These are phyloP conservation scores for Hemaris fuciformis DNA, from an alignment of 2,888 invertebrate species.

Conservation along the genomic window DNA sequence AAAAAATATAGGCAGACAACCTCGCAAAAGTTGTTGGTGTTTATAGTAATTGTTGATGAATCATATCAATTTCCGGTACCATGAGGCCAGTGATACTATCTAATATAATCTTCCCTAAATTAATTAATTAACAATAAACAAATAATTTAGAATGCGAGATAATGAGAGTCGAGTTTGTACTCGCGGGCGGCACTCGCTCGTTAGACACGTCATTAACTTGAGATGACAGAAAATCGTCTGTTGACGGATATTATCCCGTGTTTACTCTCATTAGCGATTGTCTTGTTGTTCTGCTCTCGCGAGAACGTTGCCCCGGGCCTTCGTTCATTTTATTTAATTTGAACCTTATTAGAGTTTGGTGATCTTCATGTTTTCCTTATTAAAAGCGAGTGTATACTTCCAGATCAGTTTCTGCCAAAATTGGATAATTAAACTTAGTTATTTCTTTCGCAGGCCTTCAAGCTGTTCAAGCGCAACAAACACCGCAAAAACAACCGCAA, in stretches of 20 bases:
- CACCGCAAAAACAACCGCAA: conserved; percentile 59
- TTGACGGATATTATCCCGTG: background rate
- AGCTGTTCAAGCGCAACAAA: conserved; percentile 68
- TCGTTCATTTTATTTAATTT: background rate
- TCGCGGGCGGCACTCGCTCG: background rate
- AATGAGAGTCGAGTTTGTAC: background rate
- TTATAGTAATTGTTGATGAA: too few relatives aligned
- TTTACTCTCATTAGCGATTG: conserved; percentile 5
- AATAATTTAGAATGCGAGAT: background rate
- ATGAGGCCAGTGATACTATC: too few relatives aligned
- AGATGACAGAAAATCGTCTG: background rate
- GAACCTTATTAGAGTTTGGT: background rate
- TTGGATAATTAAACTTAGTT: background rate
- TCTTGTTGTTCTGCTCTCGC: background rate
- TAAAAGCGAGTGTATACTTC: background rate
- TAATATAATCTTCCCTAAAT: background rate
- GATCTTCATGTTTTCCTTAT: background rate
- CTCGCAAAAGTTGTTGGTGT: too few relatives aligned
- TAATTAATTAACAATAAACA: background rate
- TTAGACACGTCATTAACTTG: background rate
- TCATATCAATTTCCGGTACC: too few relatives aligned
- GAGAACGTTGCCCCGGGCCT: background rate
- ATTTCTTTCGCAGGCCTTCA: conserved; percentile 67
- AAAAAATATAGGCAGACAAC: too few relatives aligned
- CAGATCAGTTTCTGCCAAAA: background rate